Percentiles rank a stretch among this genome's conserved stretches.
Evolutionary conservation across 2,113 vertebrate genomes (phyloP).

Genomic region (Struthio camelus): DNA sequence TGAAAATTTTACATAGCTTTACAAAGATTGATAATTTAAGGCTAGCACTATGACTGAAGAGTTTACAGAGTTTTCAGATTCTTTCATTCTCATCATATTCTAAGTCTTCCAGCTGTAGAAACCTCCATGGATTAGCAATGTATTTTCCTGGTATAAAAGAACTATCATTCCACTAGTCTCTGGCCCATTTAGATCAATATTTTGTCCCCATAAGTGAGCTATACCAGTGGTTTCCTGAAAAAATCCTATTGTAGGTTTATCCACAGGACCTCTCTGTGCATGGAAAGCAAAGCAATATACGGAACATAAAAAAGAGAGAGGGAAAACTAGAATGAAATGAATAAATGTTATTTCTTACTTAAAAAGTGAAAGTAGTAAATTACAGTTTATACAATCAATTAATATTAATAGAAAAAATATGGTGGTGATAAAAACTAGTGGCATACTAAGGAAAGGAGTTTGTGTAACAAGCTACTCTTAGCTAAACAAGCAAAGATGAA

Average conservation of each 20-base stretch:
- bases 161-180: background rate
- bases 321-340: background rate
- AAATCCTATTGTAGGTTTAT: background rate
- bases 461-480: background rate
- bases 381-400: background rate
- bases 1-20: background rate
- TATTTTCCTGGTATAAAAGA: background rate
- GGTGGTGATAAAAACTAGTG: background rate
- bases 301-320: background rate
- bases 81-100: background rate
- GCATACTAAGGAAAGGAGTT: background rate
- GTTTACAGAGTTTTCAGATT: background rate
- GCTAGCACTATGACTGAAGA: background rate
- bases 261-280: background rate
- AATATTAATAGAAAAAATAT: background rate
- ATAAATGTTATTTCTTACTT: background rate
- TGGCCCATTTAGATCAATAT: background rate
- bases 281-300: background rate
- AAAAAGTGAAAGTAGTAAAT: background rate
- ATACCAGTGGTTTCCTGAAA: background rate
- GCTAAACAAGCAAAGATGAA: background rate
- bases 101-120: background rate
- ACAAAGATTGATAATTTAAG: background rate
- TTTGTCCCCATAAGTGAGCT: background rate
- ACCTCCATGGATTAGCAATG: background rate